These are phyloP conservation scores for Drosophila neocordata DNA, from an alignment of 1,140 invertebrate species.

Conservation along the genomic window DNA sequence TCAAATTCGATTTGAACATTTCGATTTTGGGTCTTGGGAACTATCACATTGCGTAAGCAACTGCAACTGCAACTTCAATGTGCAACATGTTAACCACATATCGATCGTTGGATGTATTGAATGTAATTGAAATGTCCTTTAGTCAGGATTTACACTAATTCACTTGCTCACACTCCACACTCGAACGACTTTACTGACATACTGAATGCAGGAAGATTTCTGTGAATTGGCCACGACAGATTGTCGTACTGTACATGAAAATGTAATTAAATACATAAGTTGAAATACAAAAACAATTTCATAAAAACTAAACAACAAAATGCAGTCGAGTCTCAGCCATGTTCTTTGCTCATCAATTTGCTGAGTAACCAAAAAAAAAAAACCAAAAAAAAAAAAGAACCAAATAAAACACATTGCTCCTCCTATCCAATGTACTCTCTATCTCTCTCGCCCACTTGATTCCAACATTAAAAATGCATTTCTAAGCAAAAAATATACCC, in stretches of 20 bases:
- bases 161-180: slow-evolving; percentile 31
- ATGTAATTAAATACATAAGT: slow-evolving; percentile 61
- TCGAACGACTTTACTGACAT: slow-evolving; percentile 36
- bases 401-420: background rate
- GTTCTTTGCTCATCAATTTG: slow-evolving; percentile 33
- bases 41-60: background rate
- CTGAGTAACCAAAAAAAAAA: slow-evolving; percentile 30
- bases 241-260: slow-evolving; percentile 46
- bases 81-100: background rate
- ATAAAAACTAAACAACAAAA: slow-evolving; percentile 5
- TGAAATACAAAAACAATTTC: slow-evolving; percentile 11
- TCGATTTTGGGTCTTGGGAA: slow-evolving; percentile 1
- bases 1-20: slow-evolving; percentile 65
- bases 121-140: background rate
- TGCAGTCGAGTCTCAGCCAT: slow-evolving; percentile 11
- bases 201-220: slow-evolving; percentile 29
- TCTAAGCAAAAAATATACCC: slow-evolving; percentile 43
- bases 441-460: slow-evolving; percentile 8
- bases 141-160: background rate
- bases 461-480: slow-evolving; percentile 38
- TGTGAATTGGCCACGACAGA: background rate
- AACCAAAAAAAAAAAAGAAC: slow-evolving; percentile 8
- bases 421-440: background rate
- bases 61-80: background rate
- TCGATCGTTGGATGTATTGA: too few species aligned